phyloP scores from a whole-genome alignment of 2,113 vertebrate genomes.

The Oreochromis tanganicae region DNA sequence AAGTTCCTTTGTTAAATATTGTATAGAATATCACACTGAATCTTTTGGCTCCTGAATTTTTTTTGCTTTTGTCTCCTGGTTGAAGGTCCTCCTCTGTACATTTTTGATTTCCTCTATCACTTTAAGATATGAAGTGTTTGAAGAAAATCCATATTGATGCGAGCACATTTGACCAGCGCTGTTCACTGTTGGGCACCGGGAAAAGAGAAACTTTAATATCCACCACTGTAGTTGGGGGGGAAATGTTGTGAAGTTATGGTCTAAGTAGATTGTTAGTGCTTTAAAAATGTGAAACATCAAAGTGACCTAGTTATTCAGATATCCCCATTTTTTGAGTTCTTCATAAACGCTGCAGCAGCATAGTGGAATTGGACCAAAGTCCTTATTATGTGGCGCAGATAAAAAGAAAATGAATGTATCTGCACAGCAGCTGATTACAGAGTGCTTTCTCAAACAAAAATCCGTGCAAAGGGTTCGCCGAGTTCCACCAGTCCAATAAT shows the following conservation, averaged over 20 bases:
- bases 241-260: slow-evolving; percentile 36
- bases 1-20: background rate
- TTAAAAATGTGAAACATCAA: slow-evolving; percentile 56
- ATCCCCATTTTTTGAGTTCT: slow-evolving; percentile 27
- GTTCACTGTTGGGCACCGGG: background rate
- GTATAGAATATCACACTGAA: background rate
- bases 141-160: background rate
- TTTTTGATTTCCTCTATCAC: background rate
- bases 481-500: background rate
- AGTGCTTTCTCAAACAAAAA: slow-evolving; percentile 5
- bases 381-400: slow-evolving; percentile 35
- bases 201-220: slow-evolving; percentile 8
- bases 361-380: slow-evolving; percentile 28
- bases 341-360: slow-evolving; percentile 38
- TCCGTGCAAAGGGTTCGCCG: background rate
- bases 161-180: background rate
- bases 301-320: slow-evolving; percentile 61
- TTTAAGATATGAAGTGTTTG: background rate
- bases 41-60: background rate
- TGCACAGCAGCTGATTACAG: slow-evolving; percentile 17
- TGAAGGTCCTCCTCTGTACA: background rate
- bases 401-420: slow-evolving; percentile 15
- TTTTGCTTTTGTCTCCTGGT: background rate
- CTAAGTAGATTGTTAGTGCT: slow-evolving; percentile 57
- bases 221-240: background rate